A percentile compares a stretch with the other conserved stretches of the same genome.
These are phyloP conservation scores for Gymnocypris eckloni DNA, from an alignment of 2,797 vertebrate genomes.

Conservation along the genomic window DNA sequence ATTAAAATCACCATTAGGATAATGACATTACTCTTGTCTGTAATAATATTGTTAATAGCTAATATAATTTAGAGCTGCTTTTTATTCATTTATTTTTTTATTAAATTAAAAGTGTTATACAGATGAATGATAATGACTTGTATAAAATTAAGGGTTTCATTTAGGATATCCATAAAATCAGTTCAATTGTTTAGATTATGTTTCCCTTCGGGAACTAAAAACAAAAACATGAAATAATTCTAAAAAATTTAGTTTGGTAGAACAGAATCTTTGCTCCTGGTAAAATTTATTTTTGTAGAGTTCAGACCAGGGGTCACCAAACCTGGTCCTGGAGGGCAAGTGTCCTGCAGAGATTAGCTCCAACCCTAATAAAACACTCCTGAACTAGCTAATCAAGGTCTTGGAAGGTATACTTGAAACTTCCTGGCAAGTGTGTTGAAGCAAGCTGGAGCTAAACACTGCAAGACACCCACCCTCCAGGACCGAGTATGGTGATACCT, in stretches of 20 bases:
- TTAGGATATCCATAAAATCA: background rate
- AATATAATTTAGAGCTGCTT: background rate
- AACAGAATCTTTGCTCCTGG: background rate
- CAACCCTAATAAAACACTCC: no score
- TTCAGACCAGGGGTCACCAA: no score
- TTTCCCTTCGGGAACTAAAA: background rate
- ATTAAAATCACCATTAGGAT: slow-evolving; percentile 41
- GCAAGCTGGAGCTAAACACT: no score
- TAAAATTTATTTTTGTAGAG: no score
- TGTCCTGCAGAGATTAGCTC: no score
- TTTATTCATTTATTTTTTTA: background rate
- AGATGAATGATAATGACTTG: background rate
- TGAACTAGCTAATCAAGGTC: no score
- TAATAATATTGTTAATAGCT: no score
- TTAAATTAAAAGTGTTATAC: background rate
- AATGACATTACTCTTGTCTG: slow-evolving; percentile 7
- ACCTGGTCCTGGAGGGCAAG: no score
- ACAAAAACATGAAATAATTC: background rate
- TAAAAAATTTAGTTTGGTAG: background rate
- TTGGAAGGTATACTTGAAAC: no score
- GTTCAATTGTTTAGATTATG: background rate
- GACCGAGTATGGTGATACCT: no score
- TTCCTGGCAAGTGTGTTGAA: no score
- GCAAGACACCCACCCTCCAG: no score
- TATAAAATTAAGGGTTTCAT: background rate